Conservation (phyloP, 2,888 invertebrate species). For the Poecilus cupreus region DNA sequence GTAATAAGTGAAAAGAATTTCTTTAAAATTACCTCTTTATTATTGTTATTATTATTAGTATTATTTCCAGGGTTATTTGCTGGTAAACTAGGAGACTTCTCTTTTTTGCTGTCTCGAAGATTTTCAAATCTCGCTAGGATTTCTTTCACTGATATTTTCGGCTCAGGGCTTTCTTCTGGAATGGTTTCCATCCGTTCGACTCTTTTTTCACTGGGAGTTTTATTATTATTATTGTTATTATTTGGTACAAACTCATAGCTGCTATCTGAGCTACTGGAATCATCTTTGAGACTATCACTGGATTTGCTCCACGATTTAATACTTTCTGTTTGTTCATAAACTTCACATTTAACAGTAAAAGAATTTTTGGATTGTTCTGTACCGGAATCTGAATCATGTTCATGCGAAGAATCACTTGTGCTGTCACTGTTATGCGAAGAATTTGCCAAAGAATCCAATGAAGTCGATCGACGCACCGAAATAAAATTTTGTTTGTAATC, state of each 20-base stretch:
- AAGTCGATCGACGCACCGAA: slow-evolving; percentile 73
- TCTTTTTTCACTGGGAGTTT: slow-evolving; percentile 63
- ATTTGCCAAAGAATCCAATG: slow-evolving; percentile 82
- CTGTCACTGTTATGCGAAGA: slow-evolving; percentile 80
- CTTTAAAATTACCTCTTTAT: slow-evolving; percentile 1
- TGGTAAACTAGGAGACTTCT: neutral
- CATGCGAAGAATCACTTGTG: slow-evolving; percentile 78
- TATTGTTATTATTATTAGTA: neutral
- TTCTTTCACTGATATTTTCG: slow-evolving; percentile 89
- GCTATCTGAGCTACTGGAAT: slow-evolving; percentile 65
- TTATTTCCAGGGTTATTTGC: neutral
- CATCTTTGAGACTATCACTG: slow-evolving; percentile 61
- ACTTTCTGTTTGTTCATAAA: slow-evolving; percentile 69
- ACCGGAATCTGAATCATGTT: slow-evolving; percentile 80
- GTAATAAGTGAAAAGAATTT: slow-evolving; percentile 1
- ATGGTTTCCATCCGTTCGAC: slow-evolving; percentile 85
- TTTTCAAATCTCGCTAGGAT: slow-evolving; percentile 87
- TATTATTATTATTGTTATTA: slow-evolving; percentile 53
- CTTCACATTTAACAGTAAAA: slow-evolving; percentile 71
- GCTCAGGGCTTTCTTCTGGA: slow-evolving; percentile 83
- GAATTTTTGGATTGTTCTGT: slow-evolving; percentile 74
- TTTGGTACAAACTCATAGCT: slow-evolving; percentile 65
- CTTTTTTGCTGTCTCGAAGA: slow-evolving; percentile 69
- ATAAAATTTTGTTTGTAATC: slow-evolving; percentile 11
- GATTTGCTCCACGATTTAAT: slow-evolving; percentile 66